A percentile compares a stretch with the other conserved stretches of the same genome.
Evolutionary conservation across 2,113 vertebrate species (phyloP).

Genomic region (Varanus komodoensis): DNA sequence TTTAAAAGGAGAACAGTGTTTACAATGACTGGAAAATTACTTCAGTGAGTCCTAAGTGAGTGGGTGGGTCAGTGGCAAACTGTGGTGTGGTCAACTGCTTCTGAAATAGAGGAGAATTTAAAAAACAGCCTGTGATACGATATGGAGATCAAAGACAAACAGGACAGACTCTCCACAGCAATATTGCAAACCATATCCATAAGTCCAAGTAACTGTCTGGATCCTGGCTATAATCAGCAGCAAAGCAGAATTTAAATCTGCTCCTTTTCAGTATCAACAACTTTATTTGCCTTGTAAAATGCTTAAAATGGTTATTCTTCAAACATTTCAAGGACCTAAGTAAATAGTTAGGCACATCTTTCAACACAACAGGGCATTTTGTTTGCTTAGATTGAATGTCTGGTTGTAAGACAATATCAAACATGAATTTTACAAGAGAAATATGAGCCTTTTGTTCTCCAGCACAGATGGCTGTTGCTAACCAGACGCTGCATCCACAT

Average conservation of each 20-base stretch:
- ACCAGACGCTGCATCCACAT: conserved; percentile 16
- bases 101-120: not conserved
- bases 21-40: not conserved
- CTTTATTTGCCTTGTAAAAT: not conserved
- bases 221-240: not conserved
- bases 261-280: not conserved
- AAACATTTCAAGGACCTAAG: not conserved
- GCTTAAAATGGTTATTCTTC: not conserved
- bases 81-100: not conserved
- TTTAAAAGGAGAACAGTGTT: not conserved
- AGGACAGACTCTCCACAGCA: not conserved
- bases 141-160: not conserved
- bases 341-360: not conserved
- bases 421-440: conserved; percentile 14
- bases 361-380: not conserved
- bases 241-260: not conserved
- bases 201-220: not conserved
- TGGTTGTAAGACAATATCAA: not conserved
- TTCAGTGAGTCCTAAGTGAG: not conserved
- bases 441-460: conserved; percentile 11
- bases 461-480: conserved; percentile 23
- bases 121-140: not conserved
- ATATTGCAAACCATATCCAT: not conserved
- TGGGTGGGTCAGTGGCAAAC: not conserved
- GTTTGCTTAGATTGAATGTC: not conserved